Evolutionary conservation across 2,797 vertebrate genomes (phyloP), one percentile per base, ranked within the genome.

Genomic region (Amniataba percoides): DNA sequence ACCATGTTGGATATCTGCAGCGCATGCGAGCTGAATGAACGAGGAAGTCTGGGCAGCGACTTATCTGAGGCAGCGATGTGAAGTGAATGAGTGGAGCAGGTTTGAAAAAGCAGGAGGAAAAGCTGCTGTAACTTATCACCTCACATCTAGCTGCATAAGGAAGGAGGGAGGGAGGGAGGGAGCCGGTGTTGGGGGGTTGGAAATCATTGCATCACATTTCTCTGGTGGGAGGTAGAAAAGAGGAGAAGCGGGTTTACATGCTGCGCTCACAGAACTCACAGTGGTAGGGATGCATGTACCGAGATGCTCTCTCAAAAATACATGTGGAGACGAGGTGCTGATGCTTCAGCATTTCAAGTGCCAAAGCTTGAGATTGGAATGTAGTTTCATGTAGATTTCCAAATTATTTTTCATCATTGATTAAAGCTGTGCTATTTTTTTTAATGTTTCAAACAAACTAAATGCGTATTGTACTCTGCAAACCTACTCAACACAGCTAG

Each of bases 191-290:
- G 74, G 14, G 65, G 48, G 63, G 52, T 80, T 77, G 81, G 83
- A 80, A 84, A 88, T 71, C 65, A 40, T 79, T 87, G 85, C 80
- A 84, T 87, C 84, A 77, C 63, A 62, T 73, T 71, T 74, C 71
- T 83, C 63, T 16, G 7, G 71, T 39, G 80, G 42, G 49, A 56
- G 69, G 18, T 1, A 43, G 59, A 43, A 59, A 75, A 57, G 75
- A 15, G 11, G 31, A 72, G 63, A 75, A 66, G 0, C 1, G 1
- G 72, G 71, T 74, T 87, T 63, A 83, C 83, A 84, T 16, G 31
- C 52, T 39, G 75, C 57, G 53, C 77, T 63, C 63, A 62, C 46
- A 42, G 52, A 16, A 16, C 48, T 76, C 25, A 31, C 15, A 2
- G 46, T 21, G 52, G 61, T 64, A n/a, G 34, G 62, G 61, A 65